Evolutionary conservation across 2,113 vertebrate species (phyloP).

Genomic region (Microtus montanus): DNA sequence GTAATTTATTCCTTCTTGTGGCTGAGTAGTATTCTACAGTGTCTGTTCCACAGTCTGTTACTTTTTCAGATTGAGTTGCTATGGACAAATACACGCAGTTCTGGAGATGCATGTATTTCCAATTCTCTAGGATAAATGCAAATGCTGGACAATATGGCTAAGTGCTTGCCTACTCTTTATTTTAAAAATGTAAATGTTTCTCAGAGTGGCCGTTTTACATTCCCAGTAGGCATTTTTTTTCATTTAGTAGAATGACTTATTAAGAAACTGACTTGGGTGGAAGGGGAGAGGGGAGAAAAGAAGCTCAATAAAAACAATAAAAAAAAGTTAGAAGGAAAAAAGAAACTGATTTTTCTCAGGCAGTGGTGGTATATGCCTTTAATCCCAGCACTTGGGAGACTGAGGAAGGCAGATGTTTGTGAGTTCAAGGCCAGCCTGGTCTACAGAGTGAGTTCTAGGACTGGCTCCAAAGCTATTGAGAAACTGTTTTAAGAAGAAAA

Average conservation of each 20-base stretch:
- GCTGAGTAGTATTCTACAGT: not conserved
- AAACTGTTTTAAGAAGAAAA: no score
- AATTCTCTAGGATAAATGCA: constrained; percentile 6
- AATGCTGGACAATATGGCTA: not conserved
- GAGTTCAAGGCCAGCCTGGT: no score
- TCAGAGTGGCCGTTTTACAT: not conserved
- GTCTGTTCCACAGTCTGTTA: not conserved
- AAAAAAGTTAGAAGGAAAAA: no score
- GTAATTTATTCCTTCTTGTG: not conserved
- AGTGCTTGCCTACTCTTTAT: not conserved
- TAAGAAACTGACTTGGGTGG: not conserved
- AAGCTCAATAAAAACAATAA: no score
- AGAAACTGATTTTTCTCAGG: no score
- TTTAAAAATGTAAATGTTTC: not conserved
- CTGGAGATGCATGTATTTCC: not conserved
- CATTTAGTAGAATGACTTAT: not conserved
- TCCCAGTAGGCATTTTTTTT: not conserved
- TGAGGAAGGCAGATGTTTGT: no score
- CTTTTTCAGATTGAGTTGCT: not conserved
- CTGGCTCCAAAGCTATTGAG: no score
- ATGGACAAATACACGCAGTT: not conserved
- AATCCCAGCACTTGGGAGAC: no score
- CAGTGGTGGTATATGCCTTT: no score
- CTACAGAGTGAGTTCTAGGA: no score
- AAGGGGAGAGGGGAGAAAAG: no score